Conservation (phyloP, 2,888 invertebrate genomes). For the Phalera bucephala region DNA sequence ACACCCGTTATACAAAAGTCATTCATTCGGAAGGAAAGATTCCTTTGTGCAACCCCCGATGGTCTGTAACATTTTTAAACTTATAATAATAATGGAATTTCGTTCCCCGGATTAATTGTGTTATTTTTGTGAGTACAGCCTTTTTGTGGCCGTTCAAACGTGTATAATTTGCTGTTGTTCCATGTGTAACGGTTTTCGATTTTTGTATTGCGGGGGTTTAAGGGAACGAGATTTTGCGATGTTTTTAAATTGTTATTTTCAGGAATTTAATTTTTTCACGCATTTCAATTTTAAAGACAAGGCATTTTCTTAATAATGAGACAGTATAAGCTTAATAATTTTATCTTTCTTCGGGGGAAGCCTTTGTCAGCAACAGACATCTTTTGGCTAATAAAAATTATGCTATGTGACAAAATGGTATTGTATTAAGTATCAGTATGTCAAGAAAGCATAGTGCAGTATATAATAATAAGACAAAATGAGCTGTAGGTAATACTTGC, state of each 20-base stretch:
- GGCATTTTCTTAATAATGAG: no score
- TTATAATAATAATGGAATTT: slow-evolving; percentile 66
- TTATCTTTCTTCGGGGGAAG: no score
- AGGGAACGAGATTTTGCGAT: neutral
- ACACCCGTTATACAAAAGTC: slow-evolving; percentile 45
- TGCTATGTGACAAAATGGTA: no score
- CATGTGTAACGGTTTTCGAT: slow-evolving; percentile 1
- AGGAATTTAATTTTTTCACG: neutral
- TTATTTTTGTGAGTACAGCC: slow-evolving; percentile 61
- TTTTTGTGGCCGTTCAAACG: slow-evolving; percentile 49
- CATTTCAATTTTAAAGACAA: slow-evolving; percentile 4
- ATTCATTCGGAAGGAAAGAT: slow-evolving; percentile 57
- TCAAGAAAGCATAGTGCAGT: no score
- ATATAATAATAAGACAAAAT: no score
- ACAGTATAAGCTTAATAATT: no score
- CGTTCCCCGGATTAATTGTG: slow-evolving; percentile 59
- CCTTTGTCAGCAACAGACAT: no score
- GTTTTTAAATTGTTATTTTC: neutral
- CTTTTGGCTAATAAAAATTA: no score
- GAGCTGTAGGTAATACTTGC: no score
- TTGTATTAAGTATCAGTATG: no score
- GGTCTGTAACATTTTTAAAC: slow-evolving; percentile 58
- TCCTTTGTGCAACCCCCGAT: slow-evolving; percentile 59
- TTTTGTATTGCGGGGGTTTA: no score
- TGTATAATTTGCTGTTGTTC: slow-evolving; percentile 57